These are phyloP conservation scores for Coboldia fuscipes DNA, from an alignment of 1,140 invertebrate species.

Conservation along the genomic window DNA sequence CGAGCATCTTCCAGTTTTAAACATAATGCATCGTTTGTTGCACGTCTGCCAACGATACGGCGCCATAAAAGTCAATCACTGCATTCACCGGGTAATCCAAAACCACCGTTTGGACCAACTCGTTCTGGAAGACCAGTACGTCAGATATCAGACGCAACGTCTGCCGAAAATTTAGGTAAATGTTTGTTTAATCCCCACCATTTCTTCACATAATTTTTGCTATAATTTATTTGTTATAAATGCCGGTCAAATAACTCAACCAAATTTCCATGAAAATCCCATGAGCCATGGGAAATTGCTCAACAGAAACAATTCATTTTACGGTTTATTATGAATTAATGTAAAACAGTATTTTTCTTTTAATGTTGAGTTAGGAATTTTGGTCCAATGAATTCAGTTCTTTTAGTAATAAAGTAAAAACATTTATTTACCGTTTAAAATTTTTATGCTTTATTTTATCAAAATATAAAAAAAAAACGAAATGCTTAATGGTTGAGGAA, in stretches of 20 bases:
- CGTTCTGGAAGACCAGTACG: slow-evolving; percentile 19
- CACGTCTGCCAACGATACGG: slow-evolving; percentile 63
- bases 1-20: slow-evolving; percentile 61
- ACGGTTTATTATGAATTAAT: no score
- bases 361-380: no score
- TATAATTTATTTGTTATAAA: slow-evolving; percentile 12
- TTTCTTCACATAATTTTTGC: slow-evolving; percentile 4
- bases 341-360: no score
- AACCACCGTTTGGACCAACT: slow-evolving; percentile 19
- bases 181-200: slow-evolving; percentile 4
- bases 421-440: no score
- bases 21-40: slow-evolving; percentile 77
- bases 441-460: no score
- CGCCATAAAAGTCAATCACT: slow-evolving; percentile 54
- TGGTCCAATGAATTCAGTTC: no score
- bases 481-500: no score
- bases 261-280: no score
- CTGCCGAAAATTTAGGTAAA: slow-evolving; percentile 49
- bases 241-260: slow-evolving; percentile 2
- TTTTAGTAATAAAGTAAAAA: no score
- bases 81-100: slow-evolving; percentile 39
- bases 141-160: slow-evolving; percentile 38
- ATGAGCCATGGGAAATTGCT: no score
- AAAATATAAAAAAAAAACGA: neutral
- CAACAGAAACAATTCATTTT: no score